Conservation (phyloP, 1,140 invertebrate species). For the Bradysia coprophila region DNA sequence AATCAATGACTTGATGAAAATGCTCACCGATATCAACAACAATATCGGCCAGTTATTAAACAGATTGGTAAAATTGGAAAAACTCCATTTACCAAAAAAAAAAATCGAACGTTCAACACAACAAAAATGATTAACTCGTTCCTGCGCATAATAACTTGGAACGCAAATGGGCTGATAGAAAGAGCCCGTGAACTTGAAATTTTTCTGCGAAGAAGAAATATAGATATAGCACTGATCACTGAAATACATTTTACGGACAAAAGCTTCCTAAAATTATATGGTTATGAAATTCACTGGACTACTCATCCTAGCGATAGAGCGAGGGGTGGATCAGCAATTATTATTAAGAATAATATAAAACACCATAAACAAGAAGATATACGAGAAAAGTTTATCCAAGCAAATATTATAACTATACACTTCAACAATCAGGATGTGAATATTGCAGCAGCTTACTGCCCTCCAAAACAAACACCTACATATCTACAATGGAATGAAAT, state of each 20-base stretch:
- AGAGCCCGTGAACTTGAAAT: background rate
- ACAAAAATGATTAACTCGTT: background rate
- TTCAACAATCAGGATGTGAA: background rate
- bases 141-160: background rate
- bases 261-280: background rate
- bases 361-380: background rate
- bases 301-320: background rate
- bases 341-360: background rate
- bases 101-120: background rate
- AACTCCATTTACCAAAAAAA: background rate
- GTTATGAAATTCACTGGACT: background rate
- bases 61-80: background rate
- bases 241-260: background rate
- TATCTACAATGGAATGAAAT: background rate
- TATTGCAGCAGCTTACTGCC: background rate
- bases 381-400: background rate
- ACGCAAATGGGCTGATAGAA: background rate
- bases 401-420: background rate
- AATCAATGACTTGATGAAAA: background rate
- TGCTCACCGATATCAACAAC: background rate
- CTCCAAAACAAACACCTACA: background rate
- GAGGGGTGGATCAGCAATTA: background rate
- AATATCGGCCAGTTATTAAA: background rate
- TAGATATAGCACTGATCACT: background rate
- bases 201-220: background rate